Evolutionary conservation across 2,888 invertebrate species (phyloP).

Genomic region (Arge pagana): DNA sequence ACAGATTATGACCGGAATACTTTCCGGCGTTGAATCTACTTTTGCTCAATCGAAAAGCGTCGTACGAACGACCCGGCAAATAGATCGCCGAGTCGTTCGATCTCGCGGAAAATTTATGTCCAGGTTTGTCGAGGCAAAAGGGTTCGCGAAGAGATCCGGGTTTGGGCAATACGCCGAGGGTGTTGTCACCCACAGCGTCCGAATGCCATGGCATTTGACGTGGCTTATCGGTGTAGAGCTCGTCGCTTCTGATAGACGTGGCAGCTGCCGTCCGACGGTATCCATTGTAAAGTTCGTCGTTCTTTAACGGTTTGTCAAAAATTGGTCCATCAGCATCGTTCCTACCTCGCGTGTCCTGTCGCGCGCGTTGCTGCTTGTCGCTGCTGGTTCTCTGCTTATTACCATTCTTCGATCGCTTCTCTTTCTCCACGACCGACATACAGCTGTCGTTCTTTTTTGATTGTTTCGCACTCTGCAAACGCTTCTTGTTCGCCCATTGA

Average conservation of each 20-base stretch:
- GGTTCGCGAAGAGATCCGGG: slow-evolving; percentile 30
- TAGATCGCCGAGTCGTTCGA: slow-evolving; percentile 46
- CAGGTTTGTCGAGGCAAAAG: slow-evolving; percentile 34
- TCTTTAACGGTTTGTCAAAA: background rate
- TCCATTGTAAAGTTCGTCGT: slow-evolving; percentile 8
- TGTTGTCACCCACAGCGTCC: slow-evolving; percentile 28
- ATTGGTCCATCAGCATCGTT: too few relatives aligned
- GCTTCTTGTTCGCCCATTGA: slow-evolving; percentile 6
- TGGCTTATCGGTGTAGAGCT: slow-evolving; percentile 28
- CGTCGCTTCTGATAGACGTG: slow-evolving; percentile 34
- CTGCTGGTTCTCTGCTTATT: background rate
- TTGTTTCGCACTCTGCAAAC: slow-evolving; percentile 2
- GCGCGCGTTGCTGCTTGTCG: background rate
- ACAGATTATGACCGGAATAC: slow-evolving; percentile 47
- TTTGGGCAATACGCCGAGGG: background rate
- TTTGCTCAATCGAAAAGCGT: slow-evolving; percentile 52
- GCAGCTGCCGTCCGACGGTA: background rate
- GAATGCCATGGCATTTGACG: slow-evolving; percentile 39
- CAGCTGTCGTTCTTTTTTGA: slow-evolving; percentile 17
- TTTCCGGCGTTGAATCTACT: slow-evolving; percentile 54
- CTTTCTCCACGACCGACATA: slow-evolving; percentile 17
- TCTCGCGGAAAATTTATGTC: slow-evolving; percentile 33
- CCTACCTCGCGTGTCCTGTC: slow-evolving; percentile 16
- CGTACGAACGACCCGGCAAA: slow-evolving; percentile 44
- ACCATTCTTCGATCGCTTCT: slow-evolving; percentile 18